phyloP scores from a whole-genome alignment of 2,888 invertebrate genomes.

The Blera fallax region DNA sequence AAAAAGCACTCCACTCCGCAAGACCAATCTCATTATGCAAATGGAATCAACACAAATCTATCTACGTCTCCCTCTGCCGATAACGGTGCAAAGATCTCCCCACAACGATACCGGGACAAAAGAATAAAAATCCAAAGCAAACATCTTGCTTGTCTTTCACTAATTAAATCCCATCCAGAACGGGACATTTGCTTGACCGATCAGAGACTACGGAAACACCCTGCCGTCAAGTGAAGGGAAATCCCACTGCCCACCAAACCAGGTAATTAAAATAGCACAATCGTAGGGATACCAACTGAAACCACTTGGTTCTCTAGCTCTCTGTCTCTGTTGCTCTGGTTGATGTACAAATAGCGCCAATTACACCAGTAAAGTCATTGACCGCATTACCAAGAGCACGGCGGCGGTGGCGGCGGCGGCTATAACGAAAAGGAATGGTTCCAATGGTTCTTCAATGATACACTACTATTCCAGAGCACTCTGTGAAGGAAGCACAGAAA shows the following conservation, averaged over 20 bases:
- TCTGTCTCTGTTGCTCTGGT: too few relatives aligned
- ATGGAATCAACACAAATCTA: background rate
- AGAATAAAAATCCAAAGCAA: slow-evolving; percentile 18
- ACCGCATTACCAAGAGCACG: slow-evolving; percentile 47
- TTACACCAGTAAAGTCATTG: slow-evolving; percentile 59
- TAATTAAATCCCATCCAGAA: slow-evolving; percentile 40
- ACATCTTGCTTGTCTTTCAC: slow-evolving; percentile 24
- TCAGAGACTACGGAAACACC: background rate
- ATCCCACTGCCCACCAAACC: background rate
- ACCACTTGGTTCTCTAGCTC: too few relatives aligned
- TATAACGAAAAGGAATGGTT: background rate
- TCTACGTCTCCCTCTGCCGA: background rate
- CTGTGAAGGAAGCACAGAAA: background rate
- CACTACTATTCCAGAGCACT: slow-evolving; percentile 7
- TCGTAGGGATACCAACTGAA: slow-evolving; percentile 7
- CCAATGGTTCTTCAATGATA: slow-evolving; percentile 26
- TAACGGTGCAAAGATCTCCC: slow-evolving; percentile 41
- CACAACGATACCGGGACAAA: slow-evolving; percentile 8
- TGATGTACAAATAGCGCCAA: slow-evolving; percentile 48
- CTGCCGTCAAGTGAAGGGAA: slow-evolving; percentile 5
- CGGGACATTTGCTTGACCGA: slow-evolving; percentile 44
- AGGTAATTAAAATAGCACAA: slow-evolving; percentile 42
- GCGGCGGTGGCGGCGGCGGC: background rate
- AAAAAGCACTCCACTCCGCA: background rate
- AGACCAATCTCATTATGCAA: slow-evolving; percentile 10